Percentiles rank a stretch among this genome's conserved stretches.
phyloP scores from a whole-genome alignment of 2,797 vertebrate species.

The Arvicola amphibius region DNA sequence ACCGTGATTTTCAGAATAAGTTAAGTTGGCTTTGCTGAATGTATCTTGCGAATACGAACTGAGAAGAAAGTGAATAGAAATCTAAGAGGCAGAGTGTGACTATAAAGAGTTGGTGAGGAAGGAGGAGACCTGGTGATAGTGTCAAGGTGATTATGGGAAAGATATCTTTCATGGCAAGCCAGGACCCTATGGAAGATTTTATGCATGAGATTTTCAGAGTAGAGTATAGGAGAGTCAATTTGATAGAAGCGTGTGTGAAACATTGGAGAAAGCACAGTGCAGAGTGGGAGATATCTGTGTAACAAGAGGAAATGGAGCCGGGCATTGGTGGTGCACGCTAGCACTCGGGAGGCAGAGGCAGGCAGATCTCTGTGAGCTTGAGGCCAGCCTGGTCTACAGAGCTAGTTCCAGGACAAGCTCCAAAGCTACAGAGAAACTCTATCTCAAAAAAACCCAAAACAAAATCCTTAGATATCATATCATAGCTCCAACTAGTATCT shows the following conservation, averaged over 20 bases:
- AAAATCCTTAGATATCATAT: conserved; percentile 11
- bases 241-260: neutral
- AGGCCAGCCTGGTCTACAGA: too few species aligned
- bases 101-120: neutral
- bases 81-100: neutral
- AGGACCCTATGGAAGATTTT: neutral
- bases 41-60: neutral
- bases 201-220: neutral
- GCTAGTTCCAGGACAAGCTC: too few species aligned
- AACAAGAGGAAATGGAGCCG: neutral
- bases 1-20: neutral
- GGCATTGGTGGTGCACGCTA: too few species aligned
- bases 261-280: neutral
- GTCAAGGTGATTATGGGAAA: neutral
- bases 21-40: neutral
- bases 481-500: conserved; percentile 20
- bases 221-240: neutral
- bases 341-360: too few species aligned
- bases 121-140: neutral
- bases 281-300: neutral
- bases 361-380: too few species aligned
- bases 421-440: too few species aligned
- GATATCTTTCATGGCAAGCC: neutral
- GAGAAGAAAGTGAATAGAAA: neutral
- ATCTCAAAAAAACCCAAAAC: too few species aligned